Evolutionary conservation across 2,113 vertebrate species (phyloP), one percentile per base, ranked within the genome.

Genomic region (Delphinus delphis): DNA sequence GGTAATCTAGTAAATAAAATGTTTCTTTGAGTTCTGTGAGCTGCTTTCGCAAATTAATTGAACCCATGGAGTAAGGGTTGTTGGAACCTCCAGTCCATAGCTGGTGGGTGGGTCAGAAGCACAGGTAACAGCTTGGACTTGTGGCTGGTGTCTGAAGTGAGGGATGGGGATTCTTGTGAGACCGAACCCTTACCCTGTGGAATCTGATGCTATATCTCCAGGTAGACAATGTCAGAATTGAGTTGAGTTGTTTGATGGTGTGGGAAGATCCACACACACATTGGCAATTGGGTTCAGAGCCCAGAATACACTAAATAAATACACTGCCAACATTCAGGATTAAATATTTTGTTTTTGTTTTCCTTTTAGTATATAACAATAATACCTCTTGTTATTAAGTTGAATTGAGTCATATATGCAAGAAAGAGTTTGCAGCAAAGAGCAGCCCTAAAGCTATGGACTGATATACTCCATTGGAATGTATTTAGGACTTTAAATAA

Each of bases 401-500:
- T 77, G 44, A 28, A 50, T 88, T 58, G 31, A 73, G 47, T 90
- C 31, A 67, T 31, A 50, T 44, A 62, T 93, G 18, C 20, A 93
- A 83, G 18, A 76, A 80, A 70, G 47, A 58, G 26, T 44, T 38
- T 83, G 17, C 14, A 86, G 41, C 53, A 60, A 71, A 93, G 62
- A 67, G 38, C 60, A 65, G 38, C 41, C 17, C 9, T n/a, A 79
- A 82, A 82, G 20, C 77, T 79, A 12, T 85, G 67, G 44, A 55
- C 41, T 92, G 21, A 68, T 68, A 38, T 15, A 67, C 31, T 68
- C 38, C 20, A 38, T 0, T 88, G 58, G 41, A 85, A 38, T 74
- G 13, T 85, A 28, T 88, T 96, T 95, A 85, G 88, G 31, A 70
- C 28, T 91, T 91, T 92, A 83, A 93, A 53, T 47, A 90, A 41